Conservation (phyloP, 2,797 vertebrate species). For the Triplophysa yarkandensis region DNA sequence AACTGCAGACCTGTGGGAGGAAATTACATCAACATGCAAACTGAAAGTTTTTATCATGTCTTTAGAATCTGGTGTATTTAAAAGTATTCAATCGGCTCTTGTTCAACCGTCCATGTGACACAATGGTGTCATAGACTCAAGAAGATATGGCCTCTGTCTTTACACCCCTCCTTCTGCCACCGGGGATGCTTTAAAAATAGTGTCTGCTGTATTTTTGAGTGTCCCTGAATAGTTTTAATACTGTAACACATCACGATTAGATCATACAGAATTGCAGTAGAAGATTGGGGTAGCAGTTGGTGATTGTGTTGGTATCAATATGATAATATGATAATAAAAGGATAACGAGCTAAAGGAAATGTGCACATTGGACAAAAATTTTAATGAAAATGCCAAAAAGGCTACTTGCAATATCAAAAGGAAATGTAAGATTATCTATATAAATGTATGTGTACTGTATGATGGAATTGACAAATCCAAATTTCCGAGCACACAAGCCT, state of each 20-base stretch:
- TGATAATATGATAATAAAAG: no score
- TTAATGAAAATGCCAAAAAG: no score
- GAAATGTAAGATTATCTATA: no score
- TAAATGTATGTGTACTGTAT: neutral
- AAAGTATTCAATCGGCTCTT: neutral
- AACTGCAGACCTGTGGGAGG: slow-evolving; percentile 39
- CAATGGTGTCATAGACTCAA: neutral
- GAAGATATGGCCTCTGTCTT: slow-evolving; percentile 7
- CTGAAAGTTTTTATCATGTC: slow-evolving; percentile 3
- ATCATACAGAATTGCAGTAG: slow-evolving; percentile 12
- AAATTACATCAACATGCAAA: slow-evolving; percentile 18
- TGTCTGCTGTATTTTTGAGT: slow-evolving; percentile 50
- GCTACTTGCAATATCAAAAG: no score
- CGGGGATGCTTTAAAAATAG: slow-evolving; percentile 49
- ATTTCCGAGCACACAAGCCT: neutral
- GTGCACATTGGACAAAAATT: neutral
- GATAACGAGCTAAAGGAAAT: no score
- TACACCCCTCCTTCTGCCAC: neutral
- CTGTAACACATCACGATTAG: slow-evolving; percentile 7
- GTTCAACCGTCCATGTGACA: neutral
- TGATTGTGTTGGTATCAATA: neutral
- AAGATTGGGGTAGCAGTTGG: neutral
- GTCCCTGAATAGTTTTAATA: slow-evolving; percentile 46
- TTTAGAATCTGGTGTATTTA: neutral
- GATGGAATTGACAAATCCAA: neutral